Evolutionary conservation across 2,113 vertebrate species (phyloP), one percentile per base, ranked within the genome.

Genomic region (Eptesicus fuscus): DNA sequence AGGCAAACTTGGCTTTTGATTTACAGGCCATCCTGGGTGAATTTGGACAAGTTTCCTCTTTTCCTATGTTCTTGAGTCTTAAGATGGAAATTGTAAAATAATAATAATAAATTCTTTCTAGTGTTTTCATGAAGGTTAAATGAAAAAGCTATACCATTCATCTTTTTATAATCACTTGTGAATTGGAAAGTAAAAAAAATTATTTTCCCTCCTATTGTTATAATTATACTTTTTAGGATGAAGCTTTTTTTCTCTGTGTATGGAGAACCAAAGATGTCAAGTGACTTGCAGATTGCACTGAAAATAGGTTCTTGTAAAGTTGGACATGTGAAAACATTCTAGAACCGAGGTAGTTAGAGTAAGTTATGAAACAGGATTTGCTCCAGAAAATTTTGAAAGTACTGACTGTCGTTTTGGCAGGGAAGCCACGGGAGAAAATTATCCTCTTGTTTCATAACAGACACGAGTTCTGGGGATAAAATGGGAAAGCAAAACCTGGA

Each of bases 371-470:
- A 28, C 14, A 86, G 16, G 9, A 22, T 94, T 95, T 91, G 42
- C 23, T 86, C 79, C 20, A 69, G 30, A 73, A 91, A 22, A 2
- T 5, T 86, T 88, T 56, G 18, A 56, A 95, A 90, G 30, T 10
- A 83, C 37, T 84, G 63, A 70, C 30, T 73, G 67, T 67, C 85
- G 23, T 83, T 93, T 93, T 61, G 42, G 14, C 94, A 97, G 10
- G 87, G 84, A 95, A 96, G 86, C 93, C 92, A 92, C 85, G 42
- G 65, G 25, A 63, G 96, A 97, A 97, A 96, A 90, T 69, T 93
- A 96, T 94, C 83, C 61, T 94, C 89, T 89, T 95, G 79, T 90
- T 97, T 93, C 77, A 93, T 97, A 96, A 93, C 92, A 91, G 91
- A 96, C 59, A 96, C 95, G 96, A 9, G 8, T 82, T 96, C 88